These are phyloP conservation scores for Iselma pallidipennis DNA, from an alignment of 2,888 invertebrate genomes.

Conservation along the genomic window DNA sequence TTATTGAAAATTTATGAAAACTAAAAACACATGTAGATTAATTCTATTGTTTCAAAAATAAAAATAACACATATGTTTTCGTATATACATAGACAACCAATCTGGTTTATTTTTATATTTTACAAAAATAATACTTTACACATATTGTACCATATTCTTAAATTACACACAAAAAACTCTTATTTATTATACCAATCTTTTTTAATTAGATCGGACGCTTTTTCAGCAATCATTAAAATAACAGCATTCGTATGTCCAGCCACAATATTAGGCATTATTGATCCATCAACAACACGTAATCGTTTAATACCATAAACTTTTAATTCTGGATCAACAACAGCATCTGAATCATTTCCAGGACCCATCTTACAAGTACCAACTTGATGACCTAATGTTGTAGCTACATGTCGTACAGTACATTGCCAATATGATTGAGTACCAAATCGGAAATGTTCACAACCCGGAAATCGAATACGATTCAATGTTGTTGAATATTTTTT, in stretches of 20 bases:
- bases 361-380: slow-evolving; percentile 61
- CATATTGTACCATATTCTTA: too few species aligned
- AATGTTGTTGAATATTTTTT: slow-evolving; percentile 59
- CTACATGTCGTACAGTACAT: slow-evolving; percentile 71
- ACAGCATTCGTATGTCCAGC: slow-evolving; percentile 63
- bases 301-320: slow-evolving; percentile 59
- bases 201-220: slow-evolving; percentile 62
- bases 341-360: slow-evolving; percentile 46
- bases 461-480: slow-evolving; percentile 65
- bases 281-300: slow-evolving; percentile 63
- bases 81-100: background rate
- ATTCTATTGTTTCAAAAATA: background rate
- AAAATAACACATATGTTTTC: background rate
- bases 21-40: background rate
- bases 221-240: slow-evolving; percentile 64
- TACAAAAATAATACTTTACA: too few species aligned
- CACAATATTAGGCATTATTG: slow-evolving; percentile 62
- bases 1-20: slow-evolving; percentile 4
- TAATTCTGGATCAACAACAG: slow-evolving; percentile 58
- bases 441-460: slow-evolving; percentile 66
- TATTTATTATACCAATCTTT: slow-evolving; percentile 46
- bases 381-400: slow-evolving; percentile 74
- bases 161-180: background rate
- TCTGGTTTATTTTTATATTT: background rate
- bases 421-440: slow-evolving; percentile 73